Conservation (phyloP, 1,140 invertebrate species). For the Solen grandis region DNA sequence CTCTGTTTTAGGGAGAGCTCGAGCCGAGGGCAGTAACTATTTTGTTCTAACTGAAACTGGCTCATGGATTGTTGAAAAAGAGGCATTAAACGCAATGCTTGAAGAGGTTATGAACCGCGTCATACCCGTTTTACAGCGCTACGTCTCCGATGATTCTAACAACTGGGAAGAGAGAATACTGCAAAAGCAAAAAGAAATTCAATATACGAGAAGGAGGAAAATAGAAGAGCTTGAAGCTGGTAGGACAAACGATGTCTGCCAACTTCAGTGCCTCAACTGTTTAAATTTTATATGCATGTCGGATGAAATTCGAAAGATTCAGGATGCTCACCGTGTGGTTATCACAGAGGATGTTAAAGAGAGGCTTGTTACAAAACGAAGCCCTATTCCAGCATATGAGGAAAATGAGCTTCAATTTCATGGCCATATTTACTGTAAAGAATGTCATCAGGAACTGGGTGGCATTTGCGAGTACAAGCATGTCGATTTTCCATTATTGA, state of each 20-base stretch:
- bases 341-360: constrained; percentile 53
- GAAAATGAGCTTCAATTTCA: constrained; percentile 52
- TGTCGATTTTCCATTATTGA: constrained; percentile 61
- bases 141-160: constrained; percentile 42
- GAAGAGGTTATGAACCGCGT: constrained; percentile 70
- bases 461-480: constrained; percentile 55
- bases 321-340: constrained; percentile 63
- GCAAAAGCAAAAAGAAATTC: constrained; percentile 57
- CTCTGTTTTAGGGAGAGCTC: constrained; percentile 72
- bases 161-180: constrained; percentile 47
- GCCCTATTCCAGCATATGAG: constrained; percentile 5
- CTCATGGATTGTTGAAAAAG: constrained; percentile 61
- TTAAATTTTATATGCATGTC: constrained; percentile 61
- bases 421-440: constrained; percentile 60
- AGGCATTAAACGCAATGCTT: constrained; percentile 68
- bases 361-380: constrained; percentile 7
- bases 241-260: constrained; percentile 42
- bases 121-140: constrained; percentile 53
- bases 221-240: constrained; percentile 24
- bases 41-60: constrained; percentile 61
- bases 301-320: constrained; percentile 62
- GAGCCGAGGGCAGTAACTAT: constrained; percentile 64
- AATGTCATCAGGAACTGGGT: constrained; percentile 67
- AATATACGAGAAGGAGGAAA: no score
- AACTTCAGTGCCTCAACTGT: constrained; percentile 65